Evolutionary conservation across 2,113 vertebrate genomes (phyloP).

Genomic region (Regulus satrapa): DNA sequence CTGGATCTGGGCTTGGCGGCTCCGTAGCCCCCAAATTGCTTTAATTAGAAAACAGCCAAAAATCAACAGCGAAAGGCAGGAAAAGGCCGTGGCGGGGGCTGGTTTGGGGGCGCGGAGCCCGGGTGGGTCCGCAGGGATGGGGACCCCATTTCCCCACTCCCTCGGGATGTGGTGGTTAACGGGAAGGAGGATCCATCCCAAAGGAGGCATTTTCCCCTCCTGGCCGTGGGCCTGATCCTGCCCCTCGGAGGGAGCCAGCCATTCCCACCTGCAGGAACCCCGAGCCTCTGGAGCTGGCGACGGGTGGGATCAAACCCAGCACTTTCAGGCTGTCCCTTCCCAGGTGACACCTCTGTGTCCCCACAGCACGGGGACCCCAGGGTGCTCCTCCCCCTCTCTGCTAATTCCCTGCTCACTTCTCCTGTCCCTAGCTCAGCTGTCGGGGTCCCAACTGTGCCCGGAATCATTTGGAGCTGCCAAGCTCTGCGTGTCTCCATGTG

Average conservation of each 20-base stretch:
- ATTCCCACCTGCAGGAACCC: not conserved
- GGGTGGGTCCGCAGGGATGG: rapidly evolving
- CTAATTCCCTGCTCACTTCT: rapidly evolving
- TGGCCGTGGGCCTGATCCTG: too few relatives aligned
- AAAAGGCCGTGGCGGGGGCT: rapidly evolving
- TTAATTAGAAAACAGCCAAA: not conserved
- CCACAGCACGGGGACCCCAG: not conserved
- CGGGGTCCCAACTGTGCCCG: rapidly evolving
- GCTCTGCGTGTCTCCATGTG: rapidly evolving
- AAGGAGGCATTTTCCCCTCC: not conserved
- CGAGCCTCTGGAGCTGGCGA: rapidly evolving
- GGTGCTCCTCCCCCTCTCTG: rapidly evolving
- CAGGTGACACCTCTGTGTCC: not conserved
- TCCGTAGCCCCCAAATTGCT: not conserved
- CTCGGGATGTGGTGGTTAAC: rapidly evolving
- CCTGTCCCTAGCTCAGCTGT: not conserved
- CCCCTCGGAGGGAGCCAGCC: rapidly evolving
- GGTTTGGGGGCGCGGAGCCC: rapidly evolving
- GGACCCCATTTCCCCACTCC: rapidly evolving
- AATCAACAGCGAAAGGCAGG: not conserved
- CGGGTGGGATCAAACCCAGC: not conserved
- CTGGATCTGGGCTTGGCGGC: not conserved
- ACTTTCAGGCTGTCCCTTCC: not conserved
- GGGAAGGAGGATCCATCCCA: not conserved
- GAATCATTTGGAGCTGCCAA: rapidly evolving